Conservation (phyloP, 2,113 vertebrate species). For the Galbula dea region DNA sequence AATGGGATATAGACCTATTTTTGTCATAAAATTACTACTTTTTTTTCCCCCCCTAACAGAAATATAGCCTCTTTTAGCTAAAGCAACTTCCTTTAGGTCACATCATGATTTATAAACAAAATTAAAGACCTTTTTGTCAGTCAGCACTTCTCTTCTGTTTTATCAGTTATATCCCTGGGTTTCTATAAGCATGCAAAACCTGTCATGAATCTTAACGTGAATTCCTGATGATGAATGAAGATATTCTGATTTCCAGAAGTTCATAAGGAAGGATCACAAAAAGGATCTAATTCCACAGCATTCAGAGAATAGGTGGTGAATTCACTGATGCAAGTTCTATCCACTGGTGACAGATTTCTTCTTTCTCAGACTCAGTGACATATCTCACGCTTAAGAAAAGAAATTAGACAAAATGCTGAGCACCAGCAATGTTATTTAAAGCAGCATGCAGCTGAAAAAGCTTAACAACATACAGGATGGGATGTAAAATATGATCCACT, state of each 20-base stretch:
- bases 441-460: not conserved
- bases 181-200: not conserved
- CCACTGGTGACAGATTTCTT: not conserved
- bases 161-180: not conserved
- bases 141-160: not conserved
- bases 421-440: not conserved
- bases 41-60: not conserved
- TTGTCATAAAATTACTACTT: not conserved
- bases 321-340: not conserved
- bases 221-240: not conserved
- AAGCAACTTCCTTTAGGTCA: not conserved
- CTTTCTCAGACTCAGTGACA: not conserved
- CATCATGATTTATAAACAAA: not conserved
- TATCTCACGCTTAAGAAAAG: not conserved
- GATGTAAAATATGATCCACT: not conserved
- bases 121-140: not conserved
- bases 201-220: not conserved
- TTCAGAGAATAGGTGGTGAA: not conserved
- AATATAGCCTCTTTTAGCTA: not conserved
- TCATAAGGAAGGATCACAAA: not conserved
- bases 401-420: not conserved
- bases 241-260: not conserved
- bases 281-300: not conserved
- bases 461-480: not conserved
- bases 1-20: constrained; percentile 10